Percentiles rank a stretch among this genome's conserved stretches.
Conservation (phyloP, 1,140 invertebrate genomes). For the Chelonus insularis region DNA sequence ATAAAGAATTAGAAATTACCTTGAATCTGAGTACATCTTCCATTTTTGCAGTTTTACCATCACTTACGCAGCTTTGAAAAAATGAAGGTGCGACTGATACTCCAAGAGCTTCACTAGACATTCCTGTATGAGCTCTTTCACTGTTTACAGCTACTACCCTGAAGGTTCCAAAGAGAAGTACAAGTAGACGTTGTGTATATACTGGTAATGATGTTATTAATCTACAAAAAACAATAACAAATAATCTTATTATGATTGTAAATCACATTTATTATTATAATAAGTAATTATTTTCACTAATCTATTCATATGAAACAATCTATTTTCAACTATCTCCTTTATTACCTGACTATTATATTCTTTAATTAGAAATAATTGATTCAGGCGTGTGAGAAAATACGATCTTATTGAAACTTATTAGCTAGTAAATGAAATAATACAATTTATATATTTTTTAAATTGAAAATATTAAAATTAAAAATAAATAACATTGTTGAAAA, state of each 20-base stretch:
- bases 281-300: no score
- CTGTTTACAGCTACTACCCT: conserved; percentile 93
- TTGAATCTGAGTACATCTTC: conserved; percentile 93
- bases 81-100: conserved; percentile 97
- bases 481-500: conserved; percentile 19
- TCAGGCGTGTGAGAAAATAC: no score
- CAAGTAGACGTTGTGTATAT: conserved; percentile 90
- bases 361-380: no score
- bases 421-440: no score
- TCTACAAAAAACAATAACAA: conserved; percentile 63
- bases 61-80: conserved; percentile 93
- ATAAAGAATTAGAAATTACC: no score
- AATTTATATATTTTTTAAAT: no score
- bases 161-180: conserved; percentile 96
- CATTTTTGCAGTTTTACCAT: conserved; percentile 91
- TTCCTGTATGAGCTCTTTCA: conserved; percentile 84
- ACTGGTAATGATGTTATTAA: conserved; percentile 84
- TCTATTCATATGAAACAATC: no score
- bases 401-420: no score
- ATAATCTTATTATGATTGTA: conserved; percentile 1
- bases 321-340: no score
- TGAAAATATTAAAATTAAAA: neutral
- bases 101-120: conserved; percentile 95
- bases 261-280: neutral
- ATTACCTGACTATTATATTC: no score